Evolutionary conservation across 2,888 invertebrate species (phyloP), one percentile per base, ranked within the genome.

Genomic region (Trypoxylon attenuatum): DNA sequence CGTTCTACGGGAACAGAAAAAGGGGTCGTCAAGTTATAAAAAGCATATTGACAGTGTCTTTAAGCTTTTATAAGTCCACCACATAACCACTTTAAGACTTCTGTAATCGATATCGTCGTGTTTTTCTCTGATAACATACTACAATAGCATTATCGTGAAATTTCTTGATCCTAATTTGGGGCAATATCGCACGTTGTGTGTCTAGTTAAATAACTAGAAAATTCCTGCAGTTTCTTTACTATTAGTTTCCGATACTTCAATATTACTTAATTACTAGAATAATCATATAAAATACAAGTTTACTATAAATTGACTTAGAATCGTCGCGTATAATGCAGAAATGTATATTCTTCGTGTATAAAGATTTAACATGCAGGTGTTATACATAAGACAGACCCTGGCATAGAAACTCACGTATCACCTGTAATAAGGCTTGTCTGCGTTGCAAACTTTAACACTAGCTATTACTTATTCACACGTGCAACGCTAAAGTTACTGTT

Each of bases 11-110:
- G 33, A 50, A 43, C 23, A 53, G 50, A 43, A 42, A 33, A 42
- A 41, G 15, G 55, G 41, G 38, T 63, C 49, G 45, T 62, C 43
- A 41, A 51, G 60, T 54, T 63, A 51, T 46, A 55, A 49, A 57
- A 42, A 38, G 43, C 49, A 6, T 56, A 58, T 56, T 64, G 68
- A 47, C 58, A 55, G 38, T 53, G 27, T 51, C 63, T 55, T 70
- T 71, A 68, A 71, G 42, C 49, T 71, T 59, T 72, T 42, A 68
- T 71, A 53, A 23, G 47, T 53, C 33, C 49, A 47, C 54, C 51
- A 16, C 6, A 25, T 33, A 18, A 23, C 8, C n/a, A 8, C 41
- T 45, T 45, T 51, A 38, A 43, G 58, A 58, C 61, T 65, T 46
- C 16, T 39, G 16, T 50, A 53, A 51, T 70, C 70, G 49, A 70